These are phyloP conservation scores for Hymenopus coronatus DNA, from an alignment of 2,888 invertebrate genomes.

Conservation along the genomic window DNA sequence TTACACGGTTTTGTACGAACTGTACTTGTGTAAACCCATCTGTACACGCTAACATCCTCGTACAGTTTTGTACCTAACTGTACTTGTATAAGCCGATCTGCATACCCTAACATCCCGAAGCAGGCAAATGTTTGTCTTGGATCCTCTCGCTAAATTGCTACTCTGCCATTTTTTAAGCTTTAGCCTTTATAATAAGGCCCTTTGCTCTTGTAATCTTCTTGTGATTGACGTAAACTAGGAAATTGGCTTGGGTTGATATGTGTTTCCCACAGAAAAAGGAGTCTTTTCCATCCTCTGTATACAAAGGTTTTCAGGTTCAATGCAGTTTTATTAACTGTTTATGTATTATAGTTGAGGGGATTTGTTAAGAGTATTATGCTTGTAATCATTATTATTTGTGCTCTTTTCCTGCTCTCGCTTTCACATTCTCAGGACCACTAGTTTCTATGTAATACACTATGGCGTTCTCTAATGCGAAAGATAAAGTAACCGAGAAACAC, in stretches of 20 bases:
- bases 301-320: too few species aligned
- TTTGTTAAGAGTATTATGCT: too few species aligned
- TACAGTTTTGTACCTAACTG: too few species aligned
- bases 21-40: neutral
- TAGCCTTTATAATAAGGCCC: conserved; percentile 8
- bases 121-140: neutral
- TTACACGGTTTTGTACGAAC: too few species aligned
- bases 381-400: too few species aligned
- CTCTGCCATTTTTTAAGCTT: neutral
- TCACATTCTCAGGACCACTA: too few species aligned
- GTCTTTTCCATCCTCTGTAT: neutral
- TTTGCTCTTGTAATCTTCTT: neutral
- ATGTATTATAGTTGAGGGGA: too few species aligned
- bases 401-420: too few species aligned
- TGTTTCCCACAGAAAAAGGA: neutral
- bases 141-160: neutral
- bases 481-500: too few species aligned
- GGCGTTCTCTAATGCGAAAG: too few species aligned
- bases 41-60: neutral
- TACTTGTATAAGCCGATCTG: conserved; percentile 11
- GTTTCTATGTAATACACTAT: too few species aligned
- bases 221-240: conserved; percentile 18
- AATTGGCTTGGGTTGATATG: conserved; percentile 3
- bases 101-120: neutral
- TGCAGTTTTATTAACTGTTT: too few species aligned